These are phyloP conservation scores for Drosophila ironensis DNA, from an alignment of 1,140 invertebrate species.

Conservation along the genomic window DNA sequence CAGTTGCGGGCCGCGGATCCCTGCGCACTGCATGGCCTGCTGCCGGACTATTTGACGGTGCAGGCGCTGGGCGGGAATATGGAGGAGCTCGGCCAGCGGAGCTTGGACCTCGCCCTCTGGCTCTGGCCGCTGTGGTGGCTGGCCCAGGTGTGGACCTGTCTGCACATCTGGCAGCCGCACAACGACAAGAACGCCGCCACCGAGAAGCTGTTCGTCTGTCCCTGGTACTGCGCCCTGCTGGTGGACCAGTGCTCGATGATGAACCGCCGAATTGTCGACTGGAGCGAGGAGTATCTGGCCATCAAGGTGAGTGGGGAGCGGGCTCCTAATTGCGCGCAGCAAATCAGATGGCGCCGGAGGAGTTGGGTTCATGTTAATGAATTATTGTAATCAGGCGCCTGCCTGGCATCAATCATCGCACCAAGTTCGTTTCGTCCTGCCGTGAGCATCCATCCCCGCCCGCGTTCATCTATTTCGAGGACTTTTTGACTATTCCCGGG, in stretches of 20 bases:
- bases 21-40: constrained; percentile 84
- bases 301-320: constrained; percentile 86
- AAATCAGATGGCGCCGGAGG: constrained; percentile 21
- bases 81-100: constrained; percentile 43
- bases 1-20: constrained; percentile 84
- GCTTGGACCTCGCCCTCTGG: constrained; percentile 86
- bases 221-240: constrained; percentile 91
- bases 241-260: constrained; percentile 94
- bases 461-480: constrained; percentile 21
- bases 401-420: constrained; percentile 59
- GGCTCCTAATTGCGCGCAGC: constrained; percentile 12
- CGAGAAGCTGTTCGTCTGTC: constrained; percentile 91
- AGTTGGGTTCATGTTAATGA: constrained; percentile 54
- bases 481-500: constrained; percentile 42
- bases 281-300: constrained; percentile 88
- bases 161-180: constrained; percentile 91
- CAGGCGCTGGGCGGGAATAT: constrained; percentile 54
- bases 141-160: constrained; percentile 91
- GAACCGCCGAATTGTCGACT: constrained; percentile 90
- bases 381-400: constrained; percentile 67
- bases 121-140: constrained; percentile 89
- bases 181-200: constrained; percentile 90
- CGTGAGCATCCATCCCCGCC: not conserved
- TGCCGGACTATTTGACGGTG: constrained; percentile 88
- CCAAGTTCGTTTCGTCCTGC: constrained; percentile 9